Base-by-base conservation (phyloP, 2,797 vertebrate species). In the Oryzias dopingdopingensis region DNA sequence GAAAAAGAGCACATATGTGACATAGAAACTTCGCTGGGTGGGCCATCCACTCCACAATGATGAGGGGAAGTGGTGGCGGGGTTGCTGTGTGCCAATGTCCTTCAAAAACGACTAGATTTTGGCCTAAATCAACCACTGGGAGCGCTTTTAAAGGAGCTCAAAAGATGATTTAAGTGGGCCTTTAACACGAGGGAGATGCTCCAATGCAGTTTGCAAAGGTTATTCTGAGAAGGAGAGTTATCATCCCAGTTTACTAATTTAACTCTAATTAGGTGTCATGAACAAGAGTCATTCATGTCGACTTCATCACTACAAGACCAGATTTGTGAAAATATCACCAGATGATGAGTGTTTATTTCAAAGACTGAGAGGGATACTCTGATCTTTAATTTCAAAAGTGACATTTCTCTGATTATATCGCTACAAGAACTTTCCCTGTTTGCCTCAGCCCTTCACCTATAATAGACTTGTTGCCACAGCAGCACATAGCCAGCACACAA, bases 381-480 rank as follows among this genome's bases (percentile, higher is more conserved):
- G 49, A 57, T 53, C 48, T 74, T 64, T 74, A 82, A 84, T 87
- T 76, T 85, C 70, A 76, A 56, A 22, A 45, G 5, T 59, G 67
- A 69, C 70, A 63, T 54, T 81, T 54, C 55, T 40, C 48, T 77
- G 77, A 81, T 88, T 75, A 37, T 12, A 12, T 12, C 84, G 69
- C 74, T 42, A 52, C 71, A 49, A 70, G 54, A 68, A 57, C 65
- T 67, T 58, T 62, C 54, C 51, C 59, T 66, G 64, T 74, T 76
- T 69, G 37, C 40, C 50, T 61, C 51, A 54, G 59, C 52, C 68
- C 79, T 83, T 86, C 67, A 77, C 75, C 70, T 77, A 67, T 80
- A 82, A 90, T 81, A 80, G 79, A 85, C 77, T 65, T 70, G 79
- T 84, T 88, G 79, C 77, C 74, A 83, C 78, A 75, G 79, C 63